Base-by-base conservation (phyloP, 2,797 vertebrate species). In the Pelobates cultripes region DNA sequence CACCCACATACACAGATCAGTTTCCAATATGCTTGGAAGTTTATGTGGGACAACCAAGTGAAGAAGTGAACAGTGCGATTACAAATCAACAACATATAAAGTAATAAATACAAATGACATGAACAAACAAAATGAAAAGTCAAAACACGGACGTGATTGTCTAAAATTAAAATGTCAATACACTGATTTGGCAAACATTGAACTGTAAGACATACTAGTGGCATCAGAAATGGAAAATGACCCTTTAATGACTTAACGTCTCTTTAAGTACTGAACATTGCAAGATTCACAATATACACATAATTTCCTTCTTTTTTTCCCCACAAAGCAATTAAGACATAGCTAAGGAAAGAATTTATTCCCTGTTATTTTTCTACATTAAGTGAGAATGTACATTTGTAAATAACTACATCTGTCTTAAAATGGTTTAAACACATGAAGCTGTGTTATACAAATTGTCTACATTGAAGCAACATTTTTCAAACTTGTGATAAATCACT, bases 81-180 rank as follows among this genome's bases (percentile, higher is more conserved):
- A 87, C 94, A 89, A 95, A 96, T 96, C 96, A 97, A 98, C 97
- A 96, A 97, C 97, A 97, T 95, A 96, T 92, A 95, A 96, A 96
- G 95, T 99, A 99, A 99, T 99, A 99, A 99, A 99, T 99, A 99
- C 96, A 97, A 94, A 93, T 95, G 96, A 96, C 95, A 94, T 95
- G 92, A 89, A 96, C 93, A 96, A 92, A 93, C 94, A 96, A 92
- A 94, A 92, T 94, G 92, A 93, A 94, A 93, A 94, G 88, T 87
- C 91, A 92, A 91, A 92, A 91, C 55, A 92, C 68, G 93, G 94
- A 94, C 91, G 93, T 98, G 97, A 99, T 99, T 99, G 98, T 99
- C 98, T 89, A 98, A 96, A 98, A 96, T 96, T 91, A 94, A 98
- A 95, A 97, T 93, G 95, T 94, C 94, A 92, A 96, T 89, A 87